Percentiles rank a stretch among this genome's conserved stretches.
Evolutionary conservation across 2,113 vertebrate genomes (phyloP).

Genomic region (Gallinago undulata): DNA sequence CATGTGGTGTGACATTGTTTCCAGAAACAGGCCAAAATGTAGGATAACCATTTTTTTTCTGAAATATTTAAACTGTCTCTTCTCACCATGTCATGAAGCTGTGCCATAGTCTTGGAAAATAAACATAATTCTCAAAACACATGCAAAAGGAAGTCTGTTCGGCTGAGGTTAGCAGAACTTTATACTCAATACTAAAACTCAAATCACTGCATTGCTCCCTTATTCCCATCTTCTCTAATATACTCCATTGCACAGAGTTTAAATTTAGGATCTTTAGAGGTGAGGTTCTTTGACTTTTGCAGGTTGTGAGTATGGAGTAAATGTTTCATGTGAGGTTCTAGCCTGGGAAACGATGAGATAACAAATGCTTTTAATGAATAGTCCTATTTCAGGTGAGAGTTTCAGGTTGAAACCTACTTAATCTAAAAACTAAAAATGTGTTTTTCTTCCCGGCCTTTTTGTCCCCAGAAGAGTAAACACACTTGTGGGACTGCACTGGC

Average conservation of each 20-base stretch:
- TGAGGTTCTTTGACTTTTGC: not conserved
- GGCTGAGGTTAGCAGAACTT: not conserved
- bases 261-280: not conserved
- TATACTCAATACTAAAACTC: not conserved
- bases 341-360: not conserved
- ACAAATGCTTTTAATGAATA: not conserved
- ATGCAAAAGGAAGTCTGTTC: not conserved
- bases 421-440: not conserved
- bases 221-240: not conserved
- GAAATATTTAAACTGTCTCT: conserved; percentile 6
- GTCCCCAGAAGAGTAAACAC: not conserved
- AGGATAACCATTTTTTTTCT: not conserved
- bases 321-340: not conserved
- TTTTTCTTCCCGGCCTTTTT: not conserved
- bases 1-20: conserved; percentile 6
- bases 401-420: not conserved
- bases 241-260: not conserved
- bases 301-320: not conserved
- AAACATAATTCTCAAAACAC: not conserved
- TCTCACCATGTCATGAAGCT: not conserved
- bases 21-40: conserved; percentile 6
- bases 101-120: not conserved
- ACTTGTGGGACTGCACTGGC: not conserved
- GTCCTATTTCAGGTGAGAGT: not conserved
- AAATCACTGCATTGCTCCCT: not conserved